Conservation (phyloP, 2,888 invertebrate genomes). For the Dysmachus trigonus region DNA sequence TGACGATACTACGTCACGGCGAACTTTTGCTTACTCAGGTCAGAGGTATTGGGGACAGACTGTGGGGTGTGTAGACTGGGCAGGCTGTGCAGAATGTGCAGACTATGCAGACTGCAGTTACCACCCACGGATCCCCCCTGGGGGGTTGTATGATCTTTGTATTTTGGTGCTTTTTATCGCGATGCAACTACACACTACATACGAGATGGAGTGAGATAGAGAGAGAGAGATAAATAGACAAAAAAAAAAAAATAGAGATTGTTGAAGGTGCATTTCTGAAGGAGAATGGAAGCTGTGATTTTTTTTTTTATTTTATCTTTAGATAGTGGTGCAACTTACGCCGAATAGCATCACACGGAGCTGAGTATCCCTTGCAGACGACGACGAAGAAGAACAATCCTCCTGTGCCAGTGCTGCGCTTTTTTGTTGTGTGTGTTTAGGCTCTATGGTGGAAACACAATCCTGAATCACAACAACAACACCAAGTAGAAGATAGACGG, state of each 20-base stretch:
- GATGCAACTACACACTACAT: neutral
- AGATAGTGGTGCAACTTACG: slow-evolving; percentile 38
- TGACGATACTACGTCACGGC: neutral
- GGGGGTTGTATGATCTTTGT: neutral
- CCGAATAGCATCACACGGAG: slow-evolving; percentile 47
- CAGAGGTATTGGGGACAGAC: neutral
- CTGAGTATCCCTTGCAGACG: slow-evolving; percentile 15
- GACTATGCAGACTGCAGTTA: slow-evolving; percentile 1
- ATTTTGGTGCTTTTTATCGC: neutral
- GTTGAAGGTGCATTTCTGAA: neutral
- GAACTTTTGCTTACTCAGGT: neutral
- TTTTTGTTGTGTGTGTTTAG: slow-evolving; percentile 1
- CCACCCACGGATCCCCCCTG: neutral
- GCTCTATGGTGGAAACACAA: neutral
- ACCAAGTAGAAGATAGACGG: neutral
- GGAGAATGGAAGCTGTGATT: neutral
- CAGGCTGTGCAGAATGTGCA: neutral
- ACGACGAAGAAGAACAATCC: slow-evolving; percentile 6
- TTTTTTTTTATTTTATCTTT: neutral
- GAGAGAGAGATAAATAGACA: too few relatives aligned
- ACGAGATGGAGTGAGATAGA: neutral
- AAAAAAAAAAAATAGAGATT: neutral
- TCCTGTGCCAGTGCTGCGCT: neutral
- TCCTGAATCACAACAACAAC: slow-evolving; percentile 1
- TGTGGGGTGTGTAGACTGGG: too few relatives aligned